phyloP scores from a whole-genome alignment of 2,113 vertebrate species.

The Colistium nudipinnis region DNA sequence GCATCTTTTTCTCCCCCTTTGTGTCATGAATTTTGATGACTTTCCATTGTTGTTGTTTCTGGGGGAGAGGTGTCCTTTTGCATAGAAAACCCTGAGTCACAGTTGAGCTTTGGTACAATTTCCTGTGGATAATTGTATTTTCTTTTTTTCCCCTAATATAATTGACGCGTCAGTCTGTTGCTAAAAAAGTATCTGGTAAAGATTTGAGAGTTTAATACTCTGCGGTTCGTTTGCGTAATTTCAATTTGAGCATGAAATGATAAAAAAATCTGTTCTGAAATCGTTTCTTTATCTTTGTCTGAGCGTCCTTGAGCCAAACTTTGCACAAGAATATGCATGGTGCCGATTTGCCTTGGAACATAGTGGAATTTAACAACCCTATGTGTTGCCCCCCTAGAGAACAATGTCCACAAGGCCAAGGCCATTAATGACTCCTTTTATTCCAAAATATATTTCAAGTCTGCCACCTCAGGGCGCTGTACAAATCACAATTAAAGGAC shows the following conservation, averaged over 20 bases:
- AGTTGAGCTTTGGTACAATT: conserved; percentile 2
- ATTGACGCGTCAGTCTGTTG: too few species aligned
- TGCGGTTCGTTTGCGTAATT: neutral
- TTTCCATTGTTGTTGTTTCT: neutral
- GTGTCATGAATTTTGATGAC: conserved; percentile 5
- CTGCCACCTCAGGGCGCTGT: conserved; percentile 24
- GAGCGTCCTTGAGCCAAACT: conserved; percentile 8
- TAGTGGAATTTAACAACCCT: conserved; percentile 22
- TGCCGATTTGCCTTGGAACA: neutral
- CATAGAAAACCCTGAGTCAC: neutral
- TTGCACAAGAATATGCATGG: neutral
- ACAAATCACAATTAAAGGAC: conserved; percentile 57
- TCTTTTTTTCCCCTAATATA: neutral
- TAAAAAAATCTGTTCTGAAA: neutral
- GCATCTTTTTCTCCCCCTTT: neutral
- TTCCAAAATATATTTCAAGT: conserved; percentile 28
- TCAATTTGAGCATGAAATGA: neutral
- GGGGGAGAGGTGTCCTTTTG: neutral
- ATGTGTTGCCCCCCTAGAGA: neutral
- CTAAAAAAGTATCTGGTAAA: neutral
- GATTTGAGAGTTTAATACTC: neutral
- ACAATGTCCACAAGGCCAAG: neutral
- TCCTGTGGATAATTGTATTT: neutral
- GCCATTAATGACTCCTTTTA: conserved; percentile 2
- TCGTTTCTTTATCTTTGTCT: conserved; percentile 5